Percentiles rank a stretch among this genome's conserved stretches.
These are phyloP conservation scores for Diarsia brunnea DNA, from an alignment of 2,888 invertebrate genomes.

Conservation along the genomic window DNA sequence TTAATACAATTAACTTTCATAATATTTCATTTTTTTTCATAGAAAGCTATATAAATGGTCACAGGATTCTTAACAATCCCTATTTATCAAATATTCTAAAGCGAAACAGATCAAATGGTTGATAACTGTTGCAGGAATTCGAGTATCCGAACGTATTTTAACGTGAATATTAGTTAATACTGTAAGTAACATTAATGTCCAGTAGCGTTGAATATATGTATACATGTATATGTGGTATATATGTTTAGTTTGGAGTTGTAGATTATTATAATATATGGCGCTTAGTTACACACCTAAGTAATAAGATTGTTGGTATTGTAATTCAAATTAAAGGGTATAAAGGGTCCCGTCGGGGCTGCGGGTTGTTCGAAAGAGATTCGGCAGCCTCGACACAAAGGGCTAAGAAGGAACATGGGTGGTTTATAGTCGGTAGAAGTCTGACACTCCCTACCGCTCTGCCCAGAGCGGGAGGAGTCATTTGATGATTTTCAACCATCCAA, in stretches of 20 bases:
- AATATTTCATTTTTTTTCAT: background rate
- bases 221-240: slow-evolving; percentile 58
- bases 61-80: background rate
- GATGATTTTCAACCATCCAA: too few relatives aligned
- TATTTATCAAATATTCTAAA: slow-evolving; percentile 6
- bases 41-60: background rate
- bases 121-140: slow-evolving; percentile 82
- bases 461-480: too few relatives aligned
- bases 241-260: slow-evolving; percentile 56
- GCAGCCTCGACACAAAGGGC: too few relatives aligned
- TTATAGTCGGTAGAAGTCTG: too few relatives aligned
- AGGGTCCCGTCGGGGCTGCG: too few relatives aligned
- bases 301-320: background rate
- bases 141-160: slow-evolving; percentile 90
- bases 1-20: background rate
- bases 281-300: slow-evolving; percentile 31
- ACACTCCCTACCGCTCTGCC: too few relatives aligned
- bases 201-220: slow-evolving; percentile 45
- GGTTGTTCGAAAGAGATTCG: too few relatives aligned
- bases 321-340: background rate
- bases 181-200: slow-evolving; percentile 80
- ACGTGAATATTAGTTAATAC: slow-evolving; percentile 67
- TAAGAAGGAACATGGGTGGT: too few relatives aligned
- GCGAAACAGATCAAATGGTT: slow-evolving; percentile 88
- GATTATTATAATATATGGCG: slow-evolving; percentile 23